phyloP scores from a whole-genome alignment of 1,140 invertebrate genomes.

The Pseudomyrmex concolor region DNA sequence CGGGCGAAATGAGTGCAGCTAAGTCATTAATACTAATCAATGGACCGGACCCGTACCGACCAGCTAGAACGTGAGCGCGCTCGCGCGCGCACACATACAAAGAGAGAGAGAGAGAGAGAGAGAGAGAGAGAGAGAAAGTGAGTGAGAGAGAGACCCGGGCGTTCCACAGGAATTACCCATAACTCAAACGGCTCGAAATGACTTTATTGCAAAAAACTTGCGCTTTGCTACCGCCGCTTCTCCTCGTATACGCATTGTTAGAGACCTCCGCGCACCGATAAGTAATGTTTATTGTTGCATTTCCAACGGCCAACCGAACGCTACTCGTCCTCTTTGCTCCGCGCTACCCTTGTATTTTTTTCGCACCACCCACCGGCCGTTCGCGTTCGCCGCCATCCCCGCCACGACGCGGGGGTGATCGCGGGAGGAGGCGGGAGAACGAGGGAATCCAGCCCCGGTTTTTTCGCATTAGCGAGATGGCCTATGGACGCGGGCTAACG shows the following conservation, averaged over 20 bases:
- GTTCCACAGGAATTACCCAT: constrained; percentile 83
- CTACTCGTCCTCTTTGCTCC: constrained; percentile 6
- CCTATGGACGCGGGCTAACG: constrained; percentile 70
- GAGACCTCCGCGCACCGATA: constrained; percentile 81
- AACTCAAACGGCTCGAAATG: constrained; percentile 84
- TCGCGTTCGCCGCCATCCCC: constrained; percentile 34
- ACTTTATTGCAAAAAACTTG: constrained; percentile 85
- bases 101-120: no score
- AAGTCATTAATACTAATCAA: constrained; percentile 86
- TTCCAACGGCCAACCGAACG: constrained; percentile 74
- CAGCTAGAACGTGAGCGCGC: constrained; percentile 24
- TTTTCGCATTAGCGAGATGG: constrained; percentile 80
- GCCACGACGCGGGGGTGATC: no score
- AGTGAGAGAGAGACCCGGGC: constrained; percentile 44
- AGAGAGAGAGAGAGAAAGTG: no score
- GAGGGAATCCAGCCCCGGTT: constrained; percentile 65
- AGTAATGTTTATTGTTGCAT: constrained; percentile 86
- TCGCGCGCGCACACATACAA: no score
- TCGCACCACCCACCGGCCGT: constrained; percentile 40
- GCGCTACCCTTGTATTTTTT: constrained; percentile 31
- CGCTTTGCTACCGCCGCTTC: constrained; percentile 74
- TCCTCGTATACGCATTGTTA: constrained; percentile 79
- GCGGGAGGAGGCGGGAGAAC: background rate
- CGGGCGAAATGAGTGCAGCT: constrained; percentile 85
- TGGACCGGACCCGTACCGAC: constrained; percentile 72